phyloP scores from a whole-genome alignment of 2,888 invertebrate genomes.

The Ophioninae sp. region DNA sequence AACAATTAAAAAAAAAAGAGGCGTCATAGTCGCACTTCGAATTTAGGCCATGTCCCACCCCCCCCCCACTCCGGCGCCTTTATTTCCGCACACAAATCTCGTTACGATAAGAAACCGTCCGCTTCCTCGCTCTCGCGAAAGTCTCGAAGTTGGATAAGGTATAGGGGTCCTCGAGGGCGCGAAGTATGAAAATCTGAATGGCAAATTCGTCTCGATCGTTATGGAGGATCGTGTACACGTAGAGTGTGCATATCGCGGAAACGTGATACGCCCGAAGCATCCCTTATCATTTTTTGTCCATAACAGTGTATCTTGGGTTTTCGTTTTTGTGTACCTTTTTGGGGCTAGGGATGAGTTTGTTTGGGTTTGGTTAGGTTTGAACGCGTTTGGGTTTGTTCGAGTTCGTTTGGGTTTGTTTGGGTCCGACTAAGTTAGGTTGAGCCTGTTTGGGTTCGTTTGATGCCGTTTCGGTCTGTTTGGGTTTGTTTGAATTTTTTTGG shows the following conservation, averaged over 20 bases:
- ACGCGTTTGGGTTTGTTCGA: no score
- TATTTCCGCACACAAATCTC: constrained; percentile 8
- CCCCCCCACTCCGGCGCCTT: neutral
- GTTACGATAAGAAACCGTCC: constrained; percentile 19
- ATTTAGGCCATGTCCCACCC: constrained; percentile 4
- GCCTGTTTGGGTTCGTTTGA: no score
- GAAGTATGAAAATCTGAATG: constrained; percentile 66
- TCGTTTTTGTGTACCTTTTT: no score
- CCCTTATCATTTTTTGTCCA: no score
- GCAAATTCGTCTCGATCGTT: constrained; percentile 67
- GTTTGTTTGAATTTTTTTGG: no score
- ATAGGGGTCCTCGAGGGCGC: constrained; percentile 14
- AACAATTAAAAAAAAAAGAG: no score
- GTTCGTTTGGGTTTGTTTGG: no score
- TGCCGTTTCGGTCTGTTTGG: no score
- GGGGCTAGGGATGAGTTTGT: no score
- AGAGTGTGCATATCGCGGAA: neutral
- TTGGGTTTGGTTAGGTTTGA: no score
- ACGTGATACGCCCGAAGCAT: neutral
- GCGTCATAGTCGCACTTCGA: neutral
- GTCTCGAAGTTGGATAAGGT: neutral
- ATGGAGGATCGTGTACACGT: neutral
- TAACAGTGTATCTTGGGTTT: no score
- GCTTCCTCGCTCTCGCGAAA: constrained; percentile 2
- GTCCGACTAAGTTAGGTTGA: no score